Conservation (phyloP, 2,888 invertebrate species). For the Caenorhabditis sp. region DNA sequence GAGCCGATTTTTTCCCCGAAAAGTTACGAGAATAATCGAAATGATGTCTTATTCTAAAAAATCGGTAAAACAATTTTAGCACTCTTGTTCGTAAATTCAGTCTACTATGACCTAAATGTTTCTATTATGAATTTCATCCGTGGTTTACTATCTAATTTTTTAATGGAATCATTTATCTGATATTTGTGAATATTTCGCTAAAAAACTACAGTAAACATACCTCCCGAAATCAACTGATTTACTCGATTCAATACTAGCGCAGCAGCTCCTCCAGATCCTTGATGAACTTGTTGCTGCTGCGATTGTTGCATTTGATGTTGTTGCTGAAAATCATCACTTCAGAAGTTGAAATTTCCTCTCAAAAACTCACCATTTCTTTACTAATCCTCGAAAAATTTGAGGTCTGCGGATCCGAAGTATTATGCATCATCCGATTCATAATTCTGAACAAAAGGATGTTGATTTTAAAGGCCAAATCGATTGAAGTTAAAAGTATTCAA, state of each 20-base stretch:
- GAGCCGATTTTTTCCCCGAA: no score
- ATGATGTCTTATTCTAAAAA: neutral
- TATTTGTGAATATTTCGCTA: no score
- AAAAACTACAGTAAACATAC: slow-evolving; percentile 3
- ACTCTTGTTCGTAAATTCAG: no score
- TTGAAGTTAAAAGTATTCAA: neutral
- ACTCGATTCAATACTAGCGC: slow-evolving; percentile 11
- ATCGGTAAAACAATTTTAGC: no score
- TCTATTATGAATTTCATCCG: no score
- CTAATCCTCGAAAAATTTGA: slow-evolving; percentile 1
- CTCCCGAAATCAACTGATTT: slow-evolving; percentile 11
- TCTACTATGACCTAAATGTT: no score
- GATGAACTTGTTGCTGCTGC: slow-evolving; percentile 14
- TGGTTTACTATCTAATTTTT: no score
- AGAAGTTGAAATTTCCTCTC: neutral
- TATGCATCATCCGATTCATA: slow-evolving; percentile 44
- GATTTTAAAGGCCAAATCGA: neutral
- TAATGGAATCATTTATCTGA: no score
- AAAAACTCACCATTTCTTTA: neutral
- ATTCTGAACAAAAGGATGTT: neutral
- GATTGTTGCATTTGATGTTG: slow-evolving; percentile 25
- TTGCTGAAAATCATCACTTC: neutral
- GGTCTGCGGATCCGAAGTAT: slow-evolving; percentile 27
- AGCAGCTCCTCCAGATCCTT: slow-evolving; percentile 9
- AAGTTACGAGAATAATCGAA: no score